Evolutionary conservation across 2,888 invertebrate species (phyloP).

Genomic region (Epirrhoe alternata): DNA sequence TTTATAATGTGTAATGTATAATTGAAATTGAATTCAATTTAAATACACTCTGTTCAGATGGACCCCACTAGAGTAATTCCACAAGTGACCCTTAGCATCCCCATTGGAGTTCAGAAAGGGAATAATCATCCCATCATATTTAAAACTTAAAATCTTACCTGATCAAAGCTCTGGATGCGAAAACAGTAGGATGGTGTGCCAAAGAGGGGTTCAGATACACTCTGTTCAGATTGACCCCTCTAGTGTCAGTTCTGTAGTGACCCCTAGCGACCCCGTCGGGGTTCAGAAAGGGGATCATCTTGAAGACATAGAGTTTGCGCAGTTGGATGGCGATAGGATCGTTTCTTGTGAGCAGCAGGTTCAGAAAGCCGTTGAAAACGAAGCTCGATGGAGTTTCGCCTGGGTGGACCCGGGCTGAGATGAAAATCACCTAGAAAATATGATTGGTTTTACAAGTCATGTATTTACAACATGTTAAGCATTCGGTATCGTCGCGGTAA

Average conservation of each 20-base stretch:
- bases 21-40: neutral
- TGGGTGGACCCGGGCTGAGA: slow-evolving; percentile 96
- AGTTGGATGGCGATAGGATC: slow-evolving; percentile 91
- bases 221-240: slow-evolving; percentile 95
- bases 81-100: neutral
- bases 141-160: slow-evolving; percentile 70
- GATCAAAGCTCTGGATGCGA: slow-evolving; percentile 91
- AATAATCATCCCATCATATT: neutral
- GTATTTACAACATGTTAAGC: neutral
- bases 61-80: neutral
- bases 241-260: slow-evolving; percentile 93
- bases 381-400: slow-evolving; percentile 96
- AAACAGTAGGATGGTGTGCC: slow-evolving; percentile 92
- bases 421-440: slow-evolving; percentile 88
- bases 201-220: slow-evolving; percentile 93
- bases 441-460: neutral
- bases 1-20: no score
- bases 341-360: slow-evolving; percentile 89
- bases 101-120: neutral
- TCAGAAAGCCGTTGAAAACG: slow-evolving; percentile 95
- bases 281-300: slow-evolving; percentile 95
- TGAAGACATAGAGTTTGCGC: slow-evolving; percentile 92
- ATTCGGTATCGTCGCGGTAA: neutral
- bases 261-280: slow-evolving; percentile 96
- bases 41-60: neutral